Evolutionary conservation across 2,888 invertebrate genomes (phyloP).

Genomic region (Athrips mouffetella): DNA sequence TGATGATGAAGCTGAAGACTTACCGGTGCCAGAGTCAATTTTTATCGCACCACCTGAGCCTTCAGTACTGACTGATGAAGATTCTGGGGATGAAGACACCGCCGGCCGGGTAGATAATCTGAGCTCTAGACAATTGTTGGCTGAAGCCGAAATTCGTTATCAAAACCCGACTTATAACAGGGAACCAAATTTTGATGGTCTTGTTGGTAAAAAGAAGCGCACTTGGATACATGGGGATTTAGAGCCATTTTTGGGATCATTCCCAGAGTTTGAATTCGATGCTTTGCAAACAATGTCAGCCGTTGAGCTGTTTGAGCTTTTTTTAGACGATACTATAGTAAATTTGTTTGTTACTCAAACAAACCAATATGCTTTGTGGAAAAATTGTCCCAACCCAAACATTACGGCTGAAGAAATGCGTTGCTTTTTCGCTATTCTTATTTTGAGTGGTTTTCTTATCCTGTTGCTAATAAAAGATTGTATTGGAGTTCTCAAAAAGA

Average conservation of each 20-base stretch:
- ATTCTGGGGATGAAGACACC: constrained; percentile 15
- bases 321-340: constrained; percentile 8
- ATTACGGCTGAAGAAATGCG: constrained; percentile 14
- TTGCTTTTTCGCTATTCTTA: background rate
- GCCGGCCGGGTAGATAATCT: constrained; percentile 13
- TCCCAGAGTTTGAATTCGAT: constrained; percentile 1
- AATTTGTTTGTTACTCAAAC: constrained; percentile 11
- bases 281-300: background rate
- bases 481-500: constrained; percentile 12
- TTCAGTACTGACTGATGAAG: constrained; percentile 15
- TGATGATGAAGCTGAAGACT: background rate
- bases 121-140: constrained; percentile 12
- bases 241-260: constrained; percentile 8
- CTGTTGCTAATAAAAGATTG: constrained; percentile 3
- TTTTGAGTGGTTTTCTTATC: background rate
- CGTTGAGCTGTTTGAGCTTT: constrained; percentile 8
- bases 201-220: constrained; percentile 9
- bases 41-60: constrained; percentile 16
- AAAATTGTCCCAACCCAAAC: constrained; percentile 14
- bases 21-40: background rate
- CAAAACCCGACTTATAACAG: background rate
- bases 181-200: constrained; percentile 7
- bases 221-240: constrained; percentile 15
- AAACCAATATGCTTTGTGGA: constrained; percentile 11
- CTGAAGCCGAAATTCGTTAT: constrained; percentile 9